Evolutionary conservation across 2,113 vertebrate species (phyloP), one percentile per base, ranked within the genome.

Genomic region (Gymnocephalus cernua): DNA sequence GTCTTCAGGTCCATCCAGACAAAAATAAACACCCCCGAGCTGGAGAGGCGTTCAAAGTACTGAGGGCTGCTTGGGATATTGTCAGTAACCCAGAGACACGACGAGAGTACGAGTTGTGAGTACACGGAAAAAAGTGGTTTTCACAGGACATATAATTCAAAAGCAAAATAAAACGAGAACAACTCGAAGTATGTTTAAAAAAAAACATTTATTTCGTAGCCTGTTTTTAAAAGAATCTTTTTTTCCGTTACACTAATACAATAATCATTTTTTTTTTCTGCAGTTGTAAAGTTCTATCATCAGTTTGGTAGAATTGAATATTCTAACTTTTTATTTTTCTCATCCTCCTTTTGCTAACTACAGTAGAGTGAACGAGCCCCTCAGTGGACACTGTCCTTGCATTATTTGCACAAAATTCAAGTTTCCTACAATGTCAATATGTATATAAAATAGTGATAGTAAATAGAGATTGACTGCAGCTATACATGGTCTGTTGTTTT

Each of bases 41-140:
- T 4, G 98, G 97, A 81, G 98, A 96, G 83, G 98, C 98, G 1
- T 99, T 99, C 93, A 98, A 98, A 91, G 96, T 99, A 79, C 94
- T 99, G 83, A 92, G 96, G 68, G 97, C 97, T 2, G 98, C 97
- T n/a, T 99, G 97, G 97, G 98, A 99, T 90, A 95, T 97, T 21
- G 97, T 99, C 88, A 98, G 97, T 93, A 98, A 96, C 88, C 97
- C 97, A 13, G 97, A 98, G 86, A 95, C 93, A 80, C 93, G 97
- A 59, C 94, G 95, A 74, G 97, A 98, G 81, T 97, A 97, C 32
- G 96, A 99, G 89, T 89, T 97, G 97, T 99, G 92, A 97, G 98
- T 95, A 73, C n/a, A 45, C 21, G 35, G 62, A 77, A 82, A 57
- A 38, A 76, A 27, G 10, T 16, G n/a, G 18, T 74, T 6, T 21